phyloP scores from a whole-genome alignment of 1,140 invertebrate genomes.

The Condylostylus longicornis region DNA sequence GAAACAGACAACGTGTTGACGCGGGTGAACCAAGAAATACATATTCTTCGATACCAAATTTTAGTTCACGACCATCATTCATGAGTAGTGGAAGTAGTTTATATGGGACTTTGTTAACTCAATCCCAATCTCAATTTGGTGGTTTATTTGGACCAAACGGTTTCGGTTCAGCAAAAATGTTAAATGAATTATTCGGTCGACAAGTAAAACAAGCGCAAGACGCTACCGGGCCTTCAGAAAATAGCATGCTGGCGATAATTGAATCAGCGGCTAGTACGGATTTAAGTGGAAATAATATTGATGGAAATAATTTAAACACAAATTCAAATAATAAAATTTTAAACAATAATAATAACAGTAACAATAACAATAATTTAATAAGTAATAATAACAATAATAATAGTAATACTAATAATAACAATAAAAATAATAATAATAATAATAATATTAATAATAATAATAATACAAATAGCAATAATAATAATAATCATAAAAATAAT shows the following conservation, averaged over 20 bases:
- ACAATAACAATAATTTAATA: slow-evolving; percentile 7
- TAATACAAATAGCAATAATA: slow-evolving; percentile 11
- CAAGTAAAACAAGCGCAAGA: slow-evolving; percentile 55
- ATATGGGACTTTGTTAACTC: slow-evolving; percentile 65
- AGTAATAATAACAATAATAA: slow-evolving; percentile 8
- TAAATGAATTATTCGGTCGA: slow-evolving; percentile 64
- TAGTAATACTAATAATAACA: slow-evolving; percentile 16
- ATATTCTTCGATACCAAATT: slow-evolving; percentile 76
- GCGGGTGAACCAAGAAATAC: slow-evolving; percentile 84
- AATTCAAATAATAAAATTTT: slow-evolving; percentile 15
- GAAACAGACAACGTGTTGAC: slow-evolving; percentile 85
- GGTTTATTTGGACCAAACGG: slow-evolving; percentile 55
- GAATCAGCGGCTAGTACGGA: slow-evolving; percentile 31
- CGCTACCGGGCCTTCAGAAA: slow-evolving; percentile 41
- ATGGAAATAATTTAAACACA: slow-evolving; percentile 18
- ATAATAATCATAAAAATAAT: slow-evolving; percentile 9
- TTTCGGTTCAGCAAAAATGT: slow-evolving; percentile 68
- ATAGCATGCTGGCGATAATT: slow-evolving; percentile 29
- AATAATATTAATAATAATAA: slow-evolving; percentile 17
- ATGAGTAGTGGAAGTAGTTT: slow-evolving; percentile 55
- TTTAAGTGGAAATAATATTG: slow-evolving; percentile 16
- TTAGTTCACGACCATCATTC: slow-evolving; percentile 65
- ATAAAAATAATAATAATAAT: slow-evolving; percentile 4
- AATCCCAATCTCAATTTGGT: slow-evolving; percentile 44
- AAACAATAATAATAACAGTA: slow-evolving; percentile 18